Evolutionary conservation across 1,140 invertebrate genomes (phyloP), one percentile per base, ranked within the genome.

Genomic region (Dreissena polymorpha): DNA sequence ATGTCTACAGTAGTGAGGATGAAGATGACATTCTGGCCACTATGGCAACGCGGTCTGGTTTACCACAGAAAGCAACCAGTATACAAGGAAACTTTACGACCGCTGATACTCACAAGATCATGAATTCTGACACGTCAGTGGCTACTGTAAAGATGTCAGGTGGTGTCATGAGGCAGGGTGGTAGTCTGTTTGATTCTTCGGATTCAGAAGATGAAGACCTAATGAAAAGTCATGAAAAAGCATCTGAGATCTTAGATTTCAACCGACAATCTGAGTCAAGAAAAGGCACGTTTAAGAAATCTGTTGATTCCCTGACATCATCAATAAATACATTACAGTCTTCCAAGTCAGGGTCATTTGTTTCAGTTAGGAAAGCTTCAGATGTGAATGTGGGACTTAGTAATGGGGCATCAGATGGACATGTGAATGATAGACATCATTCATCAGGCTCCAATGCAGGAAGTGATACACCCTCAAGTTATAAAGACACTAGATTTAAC

Each of bases 121-220:
- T 82, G 16, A 57, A 82, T 12, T 67, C 79, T n/a, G 81, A 83
- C 13, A 69, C 81, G 0, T 14, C 53, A 51, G 65, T 77, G 7
- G 81, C 81, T n/a, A 76, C 72, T 5, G 81, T 83, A 14, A 83
- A 70, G 64, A 76, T 83, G 74, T 60, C 72, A 25, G 73, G 73
- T 60, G 73, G 65, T 12, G 25, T 67, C 10, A 69, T 83, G 65
- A n/a, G 39, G 49, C 55, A 71, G n/a, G 57, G 55, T 25, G 21
- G 70, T 0, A 77, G 70, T 53, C 50, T 83, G 13, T 83, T 70
- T 65, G 74, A 77, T 74, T 69, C 73, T 0, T 49, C 53, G 6
- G 70, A 73, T 0, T 76, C 72, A 0, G 72, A 76, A n/a, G 73
- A 29, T 50, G 79, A 82, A 27, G 70, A 72, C n/a, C 50, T 75